These are phyloP conservation scores for Tortricodes alternella DNA, from an alignment of 2,888 invertebrate species.

Conservation along the genomic window DNA sequence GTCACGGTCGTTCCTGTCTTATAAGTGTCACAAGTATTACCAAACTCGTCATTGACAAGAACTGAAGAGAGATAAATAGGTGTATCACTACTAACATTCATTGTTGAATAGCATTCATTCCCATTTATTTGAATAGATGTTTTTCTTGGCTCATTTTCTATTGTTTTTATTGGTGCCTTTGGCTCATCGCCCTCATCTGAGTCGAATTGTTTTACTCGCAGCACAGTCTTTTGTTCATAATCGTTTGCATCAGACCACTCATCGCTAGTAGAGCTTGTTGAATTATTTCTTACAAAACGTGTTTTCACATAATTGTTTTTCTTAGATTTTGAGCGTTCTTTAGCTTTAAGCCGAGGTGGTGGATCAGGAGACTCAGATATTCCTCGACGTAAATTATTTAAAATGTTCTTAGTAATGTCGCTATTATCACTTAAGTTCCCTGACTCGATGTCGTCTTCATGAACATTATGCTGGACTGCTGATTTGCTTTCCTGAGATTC, in stretches of 20 bases:
- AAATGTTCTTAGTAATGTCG: slow-evolving; percentile 69
- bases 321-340: slow-evolving; percentile 64
- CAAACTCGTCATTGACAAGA: slow-evolving; percentile 84
- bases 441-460: slow-evolving; percentile 52
- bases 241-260: slow-evolving; percentile 78
- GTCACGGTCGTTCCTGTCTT: slow-evolving; percentile 84
- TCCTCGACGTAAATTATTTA: slow-evolving; percentile 67
- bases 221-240: slow-evolving; percentile 71
- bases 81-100: slow-evolving; percentile 86
- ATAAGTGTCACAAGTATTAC: slow-evolving; percentile 69
- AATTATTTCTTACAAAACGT: slow-evolving; percentile 73
- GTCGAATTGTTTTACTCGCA: slow-evolving; percentile 73
- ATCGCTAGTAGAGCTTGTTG: slow-evolving; percentile 76
- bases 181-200: slow-evolving; percentile 72
- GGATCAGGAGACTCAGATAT: slow-evolving; percentile 76
- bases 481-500: slow-evolving; percentile 14
- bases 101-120: slow-evolving; percentile 89
- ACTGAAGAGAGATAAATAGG: slow-evolving; percentile 89
- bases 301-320: slow-evolving; percentile 80
- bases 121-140: slow-evolving; percentile 89
- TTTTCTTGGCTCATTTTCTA: slow-evolving; percentile 76
- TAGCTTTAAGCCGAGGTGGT: slow-evolving; percentile 70
- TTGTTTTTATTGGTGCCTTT: slow-evolving; percentile 49
- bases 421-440: slow-evolving; percentile 73
- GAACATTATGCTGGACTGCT: slow-evolving; percentile 35